Percentiles rank a stretch among this genome's conserved stretches.
Evolutionary conservation across 2,888 invertebrate genomes (phyloP).

Genomic region (Tetheella fluctuosa): DNA sequence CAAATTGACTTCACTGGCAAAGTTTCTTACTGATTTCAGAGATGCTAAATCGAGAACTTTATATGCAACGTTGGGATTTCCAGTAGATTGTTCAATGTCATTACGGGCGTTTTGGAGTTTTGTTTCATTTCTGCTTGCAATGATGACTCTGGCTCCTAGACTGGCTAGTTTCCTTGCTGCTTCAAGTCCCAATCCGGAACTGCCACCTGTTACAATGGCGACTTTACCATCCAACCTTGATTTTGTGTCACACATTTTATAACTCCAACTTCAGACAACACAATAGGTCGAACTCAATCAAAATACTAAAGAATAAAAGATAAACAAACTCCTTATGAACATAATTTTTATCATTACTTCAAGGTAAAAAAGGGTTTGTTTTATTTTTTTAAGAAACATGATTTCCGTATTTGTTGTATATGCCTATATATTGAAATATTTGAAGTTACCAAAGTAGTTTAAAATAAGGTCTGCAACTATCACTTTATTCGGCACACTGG

Average conservation of each 20-base stretch:
- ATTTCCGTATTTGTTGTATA: not conserved
- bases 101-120: constrained; percentile 82
- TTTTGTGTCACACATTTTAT: constrained; percentile 52
- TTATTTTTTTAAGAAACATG: not conserved
- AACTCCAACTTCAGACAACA: constrained; percentile 10
- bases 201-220: constrained; percentile 92
- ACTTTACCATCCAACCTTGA: constrained; percentile 88
- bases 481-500: not conserved
- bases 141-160: constrained; percentile 88
- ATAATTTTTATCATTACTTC: constrained; percentile 17
- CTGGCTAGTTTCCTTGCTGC: constrained; percentile 87
- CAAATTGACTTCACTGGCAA: constrained; percentile 77
- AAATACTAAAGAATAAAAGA: constrained; percentile 21
- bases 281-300: constrained; percentile 24
- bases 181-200: constrained; percentile 90
- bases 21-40: constrained; percentile 80
- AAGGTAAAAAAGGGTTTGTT: constrained; percentile 35
- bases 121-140: constrained; percentile 90
- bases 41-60: constrained; percentile 76
- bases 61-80: constrained; percentile 50
- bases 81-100: constrained; percentile 38
- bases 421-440: not conserved
- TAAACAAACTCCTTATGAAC: not conserved
- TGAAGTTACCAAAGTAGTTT: not conserved
- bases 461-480: constrained; percentile 1